Conservation (phyloP, 2,797 vertebrate species). For the Clarias fuscus region DNA sequence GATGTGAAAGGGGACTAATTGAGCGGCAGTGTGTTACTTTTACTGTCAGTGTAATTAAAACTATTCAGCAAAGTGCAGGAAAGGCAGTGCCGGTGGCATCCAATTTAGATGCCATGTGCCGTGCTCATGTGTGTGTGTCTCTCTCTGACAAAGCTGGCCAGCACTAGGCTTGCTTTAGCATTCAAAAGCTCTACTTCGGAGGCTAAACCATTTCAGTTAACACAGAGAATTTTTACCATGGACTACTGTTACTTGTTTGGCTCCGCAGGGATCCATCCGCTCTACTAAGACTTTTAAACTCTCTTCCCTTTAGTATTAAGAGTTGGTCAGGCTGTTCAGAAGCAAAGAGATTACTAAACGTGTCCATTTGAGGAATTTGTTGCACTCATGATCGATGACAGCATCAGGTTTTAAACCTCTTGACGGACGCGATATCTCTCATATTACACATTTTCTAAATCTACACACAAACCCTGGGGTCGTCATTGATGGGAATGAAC, state of each 20-base stretch:
- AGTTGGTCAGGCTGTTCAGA: neutral
- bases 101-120: constrained; percentile 44
- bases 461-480: neutral
- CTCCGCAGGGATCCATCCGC: neutral
- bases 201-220: neutral
- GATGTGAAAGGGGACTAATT: constrained; percentile 23
- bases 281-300: neutral
- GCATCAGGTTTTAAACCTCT: neutral
- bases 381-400: neutral
- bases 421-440: too few species aligned
- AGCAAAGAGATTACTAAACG: neutral
- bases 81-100: constrained; percentile 20
- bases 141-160: constrained; percentile 28
- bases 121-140: constrained; percentile 18
- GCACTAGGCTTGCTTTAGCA: constrained; percentile 14
- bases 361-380: neutral
- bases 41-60: constrained; percentile 32
- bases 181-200: constrained; percentile 9
- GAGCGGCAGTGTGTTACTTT: constrained; percentile 17
- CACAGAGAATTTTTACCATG: neutral
- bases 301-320: neutral
- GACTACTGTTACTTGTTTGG: neutral
- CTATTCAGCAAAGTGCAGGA: constrained; percentile 28
- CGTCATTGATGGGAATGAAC: neutral
- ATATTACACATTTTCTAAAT: neutral